A percentile compares a stretch with the other conserved stretches of the same genome.
phyloP scores from a whole-genome alignment of 2,113 vertebrate genomes.

The Melanerpes formicivorus region DNA sequence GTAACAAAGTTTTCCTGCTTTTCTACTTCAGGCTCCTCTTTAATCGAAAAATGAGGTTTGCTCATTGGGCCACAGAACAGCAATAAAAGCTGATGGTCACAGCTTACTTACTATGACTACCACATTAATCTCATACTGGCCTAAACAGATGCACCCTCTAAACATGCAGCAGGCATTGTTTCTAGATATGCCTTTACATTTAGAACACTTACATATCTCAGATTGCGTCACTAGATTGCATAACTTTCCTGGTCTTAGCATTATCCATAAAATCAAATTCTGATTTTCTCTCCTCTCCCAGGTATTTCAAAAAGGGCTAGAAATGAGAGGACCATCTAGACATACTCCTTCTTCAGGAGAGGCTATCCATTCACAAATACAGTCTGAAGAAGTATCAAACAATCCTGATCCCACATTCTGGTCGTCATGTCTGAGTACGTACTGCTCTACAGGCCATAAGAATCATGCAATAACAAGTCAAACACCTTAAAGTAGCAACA shows the following conservation, averaged over 20 bases:
- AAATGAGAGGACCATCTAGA: neutral
- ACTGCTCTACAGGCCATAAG: neutral
- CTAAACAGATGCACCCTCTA: neutral
- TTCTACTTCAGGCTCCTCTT: neutral
- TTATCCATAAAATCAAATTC: neutral
- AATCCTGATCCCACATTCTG: neutral
- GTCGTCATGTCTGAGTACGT: neutral
- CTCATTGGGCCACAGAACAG: neutral
- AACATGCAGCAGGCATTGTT: neutral
- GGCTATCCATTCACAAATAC: neutral
- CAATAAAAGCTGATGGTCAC: accelerated
- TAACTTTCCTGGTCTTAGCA: neutral
- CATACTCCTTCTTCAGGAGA: neutral
- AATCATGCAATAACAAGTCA: neutral
- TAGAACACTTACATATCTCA: neutral
- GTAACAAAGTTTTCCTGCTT: neutral
- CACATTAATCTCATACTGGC: neutral
- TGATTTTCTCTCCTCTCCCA: neutral
- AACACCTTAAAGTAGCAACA: neutral
- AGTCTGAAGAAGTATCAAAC: neutral
- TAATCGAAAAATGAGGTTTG: neutral
- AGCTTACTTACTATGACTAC: neutral
- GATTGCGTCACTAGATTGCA: neutral
- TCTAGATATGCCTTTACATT: neutral
- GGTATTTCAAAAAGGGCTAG: neutral